Evolutionary conservation across 2,113 vertebrate genomes (phyloP).

Genomic region (Menura novaehollandiae): DNA sequence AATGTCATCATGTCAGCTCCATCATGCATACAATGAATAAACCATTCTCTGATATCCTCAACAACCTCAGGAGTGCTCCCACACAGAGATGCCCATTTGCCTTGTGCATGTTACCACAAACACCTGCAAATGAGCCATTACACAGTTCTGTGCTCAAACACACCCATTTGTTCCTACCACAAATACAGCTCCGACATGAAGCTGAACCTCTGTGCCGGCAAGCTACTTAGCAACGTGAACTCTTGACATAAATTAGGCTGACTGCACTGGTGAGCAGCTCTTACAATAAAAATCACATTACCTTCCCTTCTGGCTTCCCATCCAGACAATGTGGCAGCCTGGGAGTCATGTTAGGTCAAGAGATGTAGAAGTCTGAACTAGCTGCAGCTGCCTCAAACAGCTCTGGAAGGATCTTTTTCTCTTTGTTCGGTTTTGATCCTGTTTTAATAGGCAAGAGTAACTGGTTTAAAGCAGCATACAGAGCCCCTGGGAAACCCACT

Average conservation of each 20-base stretch:
- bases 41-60: neutral
- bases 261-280: conserved; percentile 49
- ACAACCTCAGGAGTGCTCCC: neutral
- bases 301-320: neutral
- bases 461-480: conserved; percentile 29
- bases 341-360: conserved; percentile 57
- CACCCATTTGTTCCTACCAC: neutral
- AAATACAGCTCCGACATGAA: neutral
- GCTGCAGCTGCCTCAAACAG: conserved; percentile 58
- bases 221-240: conserved; percentile 29
- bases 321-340: neutral
- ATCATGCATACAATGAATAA: neutral
- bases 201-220: conserved; percentile 22
- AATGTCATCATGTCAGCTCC: neutral
- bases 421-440: conserved; percentile 55
- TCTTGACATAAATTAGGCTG: conserved; percentile 22
- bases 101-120: neutral
- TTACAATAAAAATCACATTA: neutral
- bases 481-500: conserved; percentile 55
- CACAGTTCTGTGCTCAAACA: neutral
- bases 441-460: conserved; percentile 59
- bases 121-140: neutral
- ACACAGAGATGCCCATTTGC: neutral
- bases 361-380: conserved; percentile 27
- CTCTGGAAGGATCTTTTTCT: conserved; percentile 10